Percentiles rank a stretch among this genome's conserved stretches.
phyloP scores from a whole-genome alignment of 1,140 invertebrate genomes.

The Hyphantria cunea region DNA sequence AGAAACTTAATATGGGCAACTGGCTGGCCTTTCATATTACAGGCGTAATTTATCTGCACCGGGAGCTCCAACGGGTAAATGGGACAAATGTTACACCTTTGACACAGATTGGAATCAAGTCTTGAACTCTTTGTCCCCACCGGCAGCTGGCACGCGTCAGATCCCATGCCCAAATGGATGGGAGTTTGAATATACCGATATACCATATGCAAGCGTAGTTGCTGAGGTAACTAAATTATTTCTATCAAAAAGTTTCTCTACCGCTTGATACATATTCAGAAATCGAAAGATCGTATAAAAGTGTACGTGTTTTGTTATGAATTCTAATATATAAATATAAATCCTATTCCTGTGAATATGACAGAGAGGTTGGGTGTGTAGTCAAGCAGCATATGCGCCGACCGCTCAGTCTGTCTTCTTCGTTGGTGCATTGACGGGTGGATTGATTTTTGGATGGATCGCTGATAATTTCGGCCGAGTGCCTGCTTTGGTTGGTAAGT shows the following conservation, averaged over 20 bases:
- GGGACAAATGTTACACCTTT: slow-evolving; percentile 62
- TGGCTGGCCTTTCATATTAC: slow-evolving; percentile 1
- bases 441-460: slow-evolving; percentile 87
- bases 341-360: background rate
- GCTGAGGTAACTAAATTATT: slow-evolving; percentile 83
- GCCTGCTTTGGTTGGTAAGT: slow-evolving; percentile 82
- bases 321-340: background rate
- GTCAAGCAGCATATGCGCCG: slow-evolving; percentile 82
- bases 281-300: background rate
- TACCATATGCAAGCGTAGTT: slow-evolving; percentile 87
- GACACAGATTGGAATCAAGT: slow-evolving; percentile 73
- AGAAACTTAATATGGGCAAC: no score
- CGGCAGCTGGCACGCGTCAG: slow-evolving; percentile 81
- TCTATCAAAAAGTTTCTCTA: no score
- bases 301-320: background rate
- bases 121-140: slow-evolving; percentile 56
- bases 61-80: slow-evolving; percentile 26
- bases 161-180: slow-evolving; percentile 84
- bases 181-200: slow-evolving; percentile 86
- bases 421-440: slow-evolving; percentile 86
- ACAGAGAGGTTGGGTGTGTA: slow-evolving; percentile 85
- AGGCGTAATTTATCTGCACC: slow-evolving; percentile 66
- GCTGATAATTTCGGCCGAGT: slow-evolving; percentile 86
- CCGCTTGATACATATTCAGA: slow-evolving; percentile 20
- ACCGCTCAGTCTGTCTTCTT: slow-evolving; percentile 86